These are phyloP conservation scores for Eretmodus cyanostictus DNA, from an alignment of 2,113 vertebrate genomes.

Conservation along the genomic window DNA sequence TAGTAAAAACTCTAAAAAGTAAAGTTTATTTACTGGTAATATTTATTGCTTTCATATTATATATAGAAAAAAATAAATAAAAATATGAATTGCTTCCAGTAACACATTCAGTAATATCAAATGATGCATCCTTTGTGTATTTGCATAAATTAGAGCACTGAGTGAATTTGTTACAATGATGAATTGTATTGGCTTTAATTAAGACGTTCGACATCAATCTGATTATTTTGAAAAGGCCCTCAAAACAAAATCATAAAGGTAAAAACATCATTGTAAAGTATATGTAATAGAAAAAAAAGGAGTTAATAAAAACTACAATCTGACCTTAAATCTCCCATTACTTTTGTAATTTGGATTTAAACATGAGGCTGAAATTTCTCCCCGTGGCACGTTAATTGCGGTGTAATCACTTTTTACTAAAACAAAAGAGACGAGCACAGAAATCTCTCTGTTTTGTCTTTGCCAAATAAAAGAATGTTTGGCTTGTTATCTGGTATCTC, in stretches of 20 bases:
- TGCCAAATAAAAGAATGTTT: constrained; percentile 34
- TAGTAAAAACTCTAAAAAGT: constrained; percentile 71
- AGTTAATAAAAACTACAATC: constrained; percentile 7
- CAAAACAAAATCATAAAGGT: not conserved
- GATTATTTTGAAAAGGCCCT: constrained; percentile 11
- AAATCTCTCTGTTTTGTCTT: not conserved
- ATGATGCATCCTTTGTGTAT: constrained; percentile 43
- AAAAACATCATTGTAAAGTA: constrained; percentile 23
- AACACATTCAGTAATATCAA: constrained; percentile 44
- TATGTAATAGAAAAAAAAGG: constrained; percentile 16
- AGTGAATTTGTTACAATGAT: constrained; percentile 27
- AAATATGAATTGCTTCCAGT: constrained; percentile 40
- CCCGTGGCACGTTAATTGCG: not conserved
- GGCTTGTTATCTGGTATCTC: not conserved
- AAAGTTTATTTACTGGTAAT: constrained; percentile 73
- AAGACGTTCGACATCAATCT: constrained; percentile 4
- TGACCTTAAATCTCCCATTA: not conserved
- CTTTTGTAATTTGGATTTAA: constrained; percentile 28
- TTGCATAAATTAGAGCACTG: constrained; percentile 47
- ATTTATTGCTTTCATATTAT: constrained; percentile 75
- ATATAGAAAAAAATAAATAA: constrained; percentile 36
- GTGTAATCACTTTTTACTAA: not conserved
- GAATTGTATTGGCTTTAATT: constrained; percentile 38
- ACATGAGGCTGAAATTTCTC: not conserved
- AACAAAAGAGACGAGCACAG: not conserved